Base-by-base conservation (phyloP, 2,888 invertebrate species). In the Orchesella flavescens region DNA sequence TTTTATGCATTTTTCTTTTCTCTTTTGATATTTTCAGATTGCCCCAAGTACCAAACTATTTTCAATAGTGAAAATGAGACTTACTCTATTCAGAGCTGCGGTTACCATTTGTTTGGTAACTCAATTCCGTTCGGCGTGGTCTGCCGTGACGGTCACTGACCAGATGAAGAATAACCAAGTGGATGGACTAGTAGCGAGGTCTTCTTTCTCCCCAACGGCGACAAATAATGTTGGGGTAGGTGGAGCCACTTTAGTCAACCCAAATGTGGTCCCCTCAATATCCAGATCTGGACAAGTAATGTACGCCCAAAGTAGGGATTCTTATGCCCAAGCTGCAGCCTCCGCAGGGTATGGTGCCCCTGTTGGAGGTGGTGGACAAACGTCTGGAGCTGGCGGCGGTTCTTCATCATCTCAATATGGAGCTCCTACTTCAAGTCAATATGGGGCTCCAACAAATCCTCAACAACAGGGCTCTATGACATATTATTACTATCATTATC, bases 401-500 rank as follows among this genome's bases (percentile, higher is more conserved):
- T 63, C 61, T 7, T 17, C 77, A 15, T 73, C 73, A 1, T 66
- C 73, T 5, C 79, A 66, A 4, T 84, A 80, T 24, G 80, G 72
- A 13, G 77, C 69, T 0, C 66, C 81, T 59, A 34, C 43, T 24
- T 65, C 65, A 43, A 23, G 23, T 21, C 34, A 34, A 34, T 59
- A 59, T 46, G 77, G 79, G 17, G 46, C 71, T 15, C 78, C 69
- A 49, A 34, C 34, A 7, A 53, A 72, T 49, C 84, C 75, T n/a
- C 80, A 85, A 59, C 83, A 83, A 57, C 68, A 87, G 55, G 77
- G 80, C 0, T 86, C 86, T 21, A 88, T 87, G 88, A 88, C 88
- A 4, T 88, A 88, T 76, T 88, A 88, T 49, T 88, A 88, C 61
- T 88, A 87, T 46, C 87, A 87, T 63, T 87, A 87, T 79, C 87